These are phyloP conservation scores for Ceratitis capitata DNA, from an alignment of 1,140 invertebrate genomes.

Conservation along the genomic window DNA sequence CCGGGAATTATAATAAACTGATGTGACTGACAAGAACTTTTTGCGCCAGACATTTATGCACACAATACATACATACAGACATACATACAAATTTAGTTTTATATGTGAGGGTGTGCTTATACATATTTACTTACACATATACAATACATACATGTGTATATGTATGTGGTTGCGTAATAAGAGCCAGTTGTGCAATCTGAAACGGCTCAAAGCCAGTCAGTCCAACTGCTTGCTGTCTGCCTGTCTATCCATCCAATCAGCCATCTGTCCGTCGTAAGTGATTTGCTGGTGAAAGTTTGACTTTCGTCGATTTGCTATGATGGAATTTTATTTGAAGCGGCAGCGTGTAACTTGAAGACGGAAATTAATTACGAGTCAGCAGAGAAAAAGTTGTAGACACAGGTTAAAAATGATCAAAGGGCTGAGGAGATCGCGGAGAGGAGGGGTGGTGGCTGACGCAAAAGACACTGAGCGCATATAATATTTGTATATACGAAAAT, in stretches of 20 bases:
- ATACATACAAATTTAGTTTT: neutral
- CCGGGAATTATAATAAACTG: slow-evolving; percentile 26
- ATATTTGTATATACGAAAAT: neutral
- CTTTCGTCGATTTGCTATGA: slow-evolving; percentile 21
- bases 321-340: slow-evolving; percentile 33
- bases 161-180: too few species aligned
- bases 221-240: too few species aligned
- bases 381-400: slow-evolving; percentile 19
- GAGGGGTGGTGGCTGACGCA: neutral
- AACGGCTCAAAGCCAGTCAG: neutral
- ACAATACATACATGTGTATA: too few species aligned
- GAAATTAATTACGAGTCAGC: slow-evolving; percentile 37
- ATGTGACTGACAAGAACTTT: slow-evolving; percentile 34
- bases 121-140: neutral
- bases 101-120: neutral
- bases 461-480: neutral
- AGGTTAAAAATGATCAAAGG: neutral
- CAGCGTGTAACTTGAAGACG: slow-evolving; percentile 31
- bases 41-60: slow-evolving; percentile 3
- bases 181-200: slow-evolving; percentile 15
- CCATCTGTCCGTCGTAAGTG: neutral
- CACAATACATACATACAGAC: neutral
- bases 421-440: neutral
- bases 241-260: neutral
- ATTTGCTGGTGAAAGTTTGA: slow-evolving; percentile 38